Evolutionary conservation across 2,888 invertebrate species (phyloP).

Genomic region (Thereva nobilitata): DNA sequence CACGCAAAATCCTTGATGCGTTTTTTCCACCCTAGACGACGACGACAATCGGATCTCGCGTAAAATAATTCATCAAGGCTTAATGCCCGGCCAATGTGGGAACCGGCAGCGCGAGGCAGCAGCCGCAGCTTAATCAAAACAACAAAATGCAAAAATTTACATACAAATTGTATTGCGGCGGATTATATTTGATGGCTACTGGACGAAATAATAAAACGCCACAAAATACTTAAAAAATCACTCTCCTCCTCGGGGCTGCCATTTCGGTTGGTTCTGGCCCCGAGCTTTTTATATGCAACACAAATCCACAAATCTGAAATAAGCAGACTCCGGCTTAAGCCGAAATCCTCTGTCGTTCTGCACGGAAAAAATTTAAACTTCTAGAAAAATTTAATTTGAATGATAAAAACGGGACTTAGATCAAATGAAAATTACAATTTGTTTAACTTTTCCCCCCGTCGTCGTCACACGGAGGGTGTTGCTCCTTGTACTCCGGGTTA

Average conservation of each 20-base stretch:
- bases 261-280: slow-evolving; percentile 20
- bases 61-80: slow-evolving; percentile 34
- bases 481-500: not conserved
- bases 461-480: not conserved
- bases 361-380: slow-evolving; percentile 9
- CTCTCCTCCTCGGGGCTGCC: slow-evolving; percentile 8
- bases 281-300: slow-evolving; percentile 24
- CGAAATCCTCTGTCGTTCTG: slow-evolving; percentile 14
- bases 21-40: slow-evolving; percentile 15
- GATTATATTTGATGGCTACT: slow-evolving; percentile 44
- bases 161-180: slow-evolving; percentile 47
- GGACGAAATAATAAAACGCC: slow-evolving; percentile 27
- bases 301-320: slow-evolving; percentile 31
- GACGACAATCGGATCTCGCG: slow-evolving; percentile 26
- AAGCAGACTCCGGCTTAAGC: slow-evolving; percentile 27
- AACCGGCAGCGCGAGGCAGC: not conserved
- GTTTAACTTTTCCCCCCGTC: slow-evolving; percentile 10
- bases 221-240: slow-evolving; percentile 15
- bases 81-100: slow-evolving; percentile 22
- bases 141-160: slow-evolving; percentile 45
- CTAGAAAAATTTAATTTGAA: slow-evolving; percentile 31
- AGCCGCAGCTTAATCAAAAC: slow-evolving; percentile 14
- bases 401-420: slow-evolving; percentile 19
- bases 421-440: slow-evolving; percentile 30
- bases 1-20: slow-evolving; percentile 33